Evolutionary conservation across 1,140 invertebrate genomes (phyloP).

Genomic region (Dreissena rostriformis): DNA sequence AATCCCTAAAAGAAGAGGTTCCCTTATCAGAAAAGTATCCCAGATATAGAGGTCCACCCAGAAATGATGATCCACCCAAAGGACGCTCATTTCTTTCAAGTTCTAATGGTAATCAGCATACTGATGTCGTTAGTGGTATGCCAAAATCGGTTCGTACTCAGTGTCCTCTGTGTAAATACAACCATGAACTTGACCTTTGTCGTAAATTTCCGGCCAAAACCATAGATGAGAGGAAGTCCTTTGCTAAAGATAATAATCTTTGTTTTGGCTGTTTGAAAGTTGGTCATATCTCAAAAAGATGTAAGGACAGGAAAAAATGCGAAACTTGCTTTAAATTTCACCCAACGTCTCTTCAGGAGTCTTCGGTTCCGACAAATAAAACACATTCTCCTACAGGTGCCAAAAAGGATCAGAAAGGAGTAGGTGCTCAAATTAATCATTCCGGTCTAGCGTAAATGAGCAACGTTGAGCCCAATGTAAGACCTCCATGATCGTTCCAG

Average conservation of each 20-base stretch:
- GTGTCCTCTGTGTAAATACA: not conserved
- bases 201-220: not conserved
- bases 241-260: not conserved
- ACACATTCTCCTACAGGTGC: no score
- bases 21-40: no score
- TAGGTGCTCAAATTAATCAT: no score
- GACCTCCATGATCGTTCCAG: slow-evolving; percentile 21
- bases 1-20: no score
- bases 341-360: slow-evolving; percentile 19
- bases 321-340: slow-evolving; percentile 10
- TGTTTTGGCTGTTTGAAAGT: not conserved
- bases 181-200: not conserved
- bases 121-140: no score
- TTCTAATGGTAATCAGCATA: no score
- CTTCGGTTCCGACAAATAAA: not conserved
- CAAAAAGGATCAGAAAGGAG: no score
- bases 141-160: no score
- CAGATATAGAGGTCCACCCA: no score
- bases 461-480: not conserved
- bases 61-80: no score
- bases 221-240: not conserved
- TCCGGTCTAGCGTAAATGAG: not conserved
- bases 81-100: no score
- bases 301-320: slow-evolving; percentile 18
- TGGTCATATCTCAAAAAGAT: slow-evolving; percentile 16